These are phyloP conservation scores for Micromys minutus DNA, from an alignment of 2,113 vertebrate species.

Conservation along the genomic window DNA sequence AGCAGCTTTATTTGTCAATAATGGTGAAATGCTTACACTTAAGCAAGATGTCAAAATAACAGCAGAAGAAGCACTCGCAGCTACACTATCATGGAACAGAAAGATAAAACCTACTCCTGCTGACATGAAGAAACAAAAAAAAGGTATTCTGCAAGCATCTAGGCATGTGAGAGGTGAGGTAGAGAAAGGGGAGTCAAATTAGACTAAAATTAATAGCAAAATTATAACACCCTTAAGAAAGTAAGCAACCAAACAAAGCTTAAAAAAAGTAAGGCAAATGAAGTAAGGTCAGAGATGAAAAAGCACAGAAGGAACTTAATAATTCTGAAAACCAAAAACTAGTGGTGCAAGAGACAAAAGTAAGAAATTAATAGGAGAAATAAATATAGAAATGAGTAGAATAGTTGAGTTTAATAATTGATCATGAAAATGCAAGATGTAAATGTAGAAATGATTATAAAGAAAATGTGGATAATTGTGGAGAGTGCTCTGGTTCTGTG, in stretches of 20 bases:
- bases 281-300: slow-evolving; percentile 4
- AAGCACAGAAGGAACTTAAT: not conserved
- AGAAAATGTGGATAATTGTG: not conserved
- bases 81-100: not conserved
- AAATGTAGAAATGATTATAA: not conserved
- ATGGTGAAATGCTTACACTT: not conserved
- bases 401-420: not conserved
- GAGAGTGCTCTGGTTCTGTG: not conserved
- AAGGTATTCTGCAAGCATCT: not conserved
- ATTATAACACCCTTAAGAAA: not conserved
- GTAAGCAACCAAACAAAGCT: not conserved
- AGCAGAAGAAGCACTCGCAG: not conserved
- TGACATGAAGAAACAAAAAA: not conserved
- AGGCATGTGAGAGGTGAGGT: not conserved
- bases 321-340: not conserved
- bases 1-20: not conserved
- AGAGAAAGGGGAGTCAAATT: not conserved
- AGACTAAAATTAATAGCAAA: not conserved
- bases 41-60: not conserved
- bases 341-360: not conserved
- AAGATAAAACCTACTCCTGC: not conserved
- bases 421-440: not conserved
- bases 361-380: not conserved
- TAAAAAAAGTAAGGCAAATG: slow-evolving; percentile 35
- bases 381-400: not conserved